phyloP scores from a whole-genome alignment of 2,888 invertebrate species.

The Rutpela maculata region DNA sequence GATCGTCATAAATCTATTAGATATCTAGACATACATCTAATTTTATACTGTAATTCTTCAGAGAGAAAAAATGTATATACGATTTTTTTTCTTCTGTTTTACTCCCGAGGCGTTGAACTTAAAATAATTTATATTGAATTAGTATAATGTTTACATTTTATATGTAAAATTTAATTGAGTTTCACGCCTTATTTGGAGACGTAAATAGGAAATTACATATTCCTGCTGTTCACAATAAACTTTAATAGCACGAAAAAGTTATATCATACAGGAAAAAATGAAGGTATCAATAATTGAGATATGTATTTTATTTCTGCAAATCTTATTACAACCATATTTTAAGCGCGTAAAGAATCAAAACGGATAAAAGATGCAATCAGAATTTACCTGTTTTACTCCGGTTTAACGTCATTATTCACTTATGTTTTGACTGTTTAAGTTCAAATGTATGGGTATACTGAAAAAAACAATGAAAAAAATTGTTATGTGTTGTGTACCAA shows the following conservation, averaged over 20 bases:
- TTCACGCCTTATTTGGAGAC: background rate
- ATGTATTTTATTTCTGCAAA: too few species aligned
- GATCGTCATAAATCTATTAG: conserved; percentile 52
- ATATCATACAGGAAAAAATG: background rate
- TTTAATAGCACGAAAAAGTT: background rate
- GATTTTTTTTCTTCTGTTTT: conserved; percentile 14
- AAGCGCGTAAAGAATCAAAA: too few species aligned
- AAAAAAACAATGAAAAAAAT: too few species aligned
- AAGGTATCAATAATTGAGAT: too few species aligned
- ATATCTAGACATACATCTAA: conserved; percentile 48
- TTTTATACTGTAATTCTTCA: conserved; percentile 31
- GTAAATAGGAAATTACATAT: background rate
- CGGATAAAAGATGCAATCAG: too few species aligned
- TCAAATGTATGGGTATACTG: too few species aligned
- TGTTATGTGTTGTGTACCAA: too few species aligned
- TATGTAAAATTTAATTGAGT: background rate
- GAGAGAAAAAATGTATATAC: conserved; percentile 37
- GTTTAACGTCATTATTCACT: too few species aligned
- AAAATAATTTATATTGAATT: conserved; percentile 6
- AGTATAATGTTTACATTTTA: conserved; percentile 3
- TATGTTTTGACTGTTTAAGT: too few species aligned
- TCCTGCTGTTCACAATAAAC: background rate
- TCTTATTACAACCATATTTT: too few species aligned
- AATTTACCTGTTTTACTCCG: too few species aligned
- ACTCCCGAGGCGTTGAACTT: background rate